Base-by-base conservation (phyloP, 2,888 invertebrate genomes). In the Amphipoea lucens region DNA sequence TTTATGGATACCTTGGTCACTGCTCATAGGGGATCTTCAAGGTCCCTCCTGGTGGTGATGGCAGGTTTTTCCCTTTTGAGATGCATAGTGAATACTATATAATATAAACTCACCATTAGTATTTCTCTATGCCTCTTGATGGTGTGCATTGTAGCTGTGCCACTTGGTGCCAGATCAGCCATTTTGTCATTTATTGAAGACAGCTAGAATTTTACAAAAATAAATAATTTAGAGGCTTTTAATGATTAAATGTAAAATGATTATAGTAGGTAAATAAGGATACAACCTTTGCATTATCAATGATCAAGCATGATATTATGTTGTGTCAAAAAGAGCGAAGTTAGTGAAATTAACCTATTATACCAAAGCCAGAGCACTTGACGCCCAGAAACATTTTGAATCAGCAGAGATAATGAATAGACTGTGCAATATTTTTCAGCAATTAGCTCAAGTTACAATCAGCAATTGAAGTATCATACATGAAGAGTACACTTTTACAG, bases 91-190 rank as follows among this genome's bases (percentile, higher is more conserved):
- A n/a, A 45, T 63, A 70, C 11, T 14, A 54, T 14, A 23, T 23
- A 6, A 36, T n/a, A 57, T 6, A 51, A 72, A 81, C 91, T 92
- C 89, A 97, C 97, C 96, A 97, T 98, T 60, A 99, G 97, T 91
- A 99, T 99, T 95, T 99, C 99, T 89, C 99, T 97, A 93, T 99
- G 99, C 75, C 99, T 97, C 94, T 99, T 99, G 86, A 99, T 97
- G 0, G 99, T 99, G 94, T 99, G 99, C 92, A 99, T 97, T 92
- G 99, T 98, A 1, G 99, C 99, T 60, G 99, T 98, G 40, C 98
- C 98, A 79, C 97, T 97, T 45, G 98, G 98, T 23, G 98, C 98
- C 82, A 99, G 97, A 90, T 99, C 98, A 4, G 98, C 98, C 98
- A 99, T 98, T 95, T 98, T 97, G 90, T 98, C 98, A 93, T 99